Evolutionary conservation across 2,888 invertebrate species (phyloP), one percentile per base, ranked within the genome.

Genomic region (Chrysotoxum bicinctum): DNA sequence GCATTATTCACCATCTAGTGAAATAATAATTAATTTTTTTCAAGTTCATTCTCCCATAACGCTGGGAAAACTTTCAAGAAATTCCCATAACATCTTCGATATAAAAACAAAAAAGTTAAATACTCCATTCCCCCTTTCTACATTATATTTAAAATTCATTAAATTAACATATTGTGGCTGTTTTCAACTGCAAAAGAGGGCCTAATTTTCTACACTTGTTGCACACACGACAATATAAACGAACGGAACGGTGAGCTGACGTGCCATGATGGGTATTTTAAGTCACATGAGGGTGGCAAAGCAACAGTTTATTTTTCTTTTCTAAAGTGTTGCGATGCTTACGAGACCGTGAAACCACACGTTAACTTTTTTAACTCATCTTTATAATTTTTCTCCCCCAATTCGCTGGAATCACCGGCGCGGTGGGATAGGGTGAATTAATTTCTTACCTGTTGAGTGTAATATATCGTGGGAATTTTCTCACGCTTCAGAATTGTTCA

Each of bases 1-100:
- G 21, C 40, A 8, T 12, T 40, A 54, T 21, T 26, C 30, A 8
- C 19, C 32, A 54, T 40, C n/a, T 6, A 23, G 16, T 6, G 10
- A 40, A 40, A 19, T 9, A 32, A 19, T 48, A 66, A 64, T n/a
- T 21, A 32, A 32, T 16, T 52, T 66, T 74, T 79, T 64, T 64
- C 80, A 88, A 87, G 89, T 76, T 88, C 89, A 90, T 87, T 90
- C 91, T 91, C 91, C 91, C 91, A 91, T 90, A 90, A 91, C 91
- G 90, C 73, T 90, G 91, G 88, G 90, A 90, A 90, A 88, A 88
- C 89, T 43, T 88, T 89, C 50, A 90, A 90, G 89, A 89, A 88
- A 88, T 87, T 90, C 89, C 74, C 89, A 88, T 88, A 87, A 79
- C 87, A 77, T 88, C 88, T 88, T 88, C 52, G 87, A 75, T 72